Conservation (phyloP, 2,113 vertebrate genomes). For the Albula goreensis region DNA sequence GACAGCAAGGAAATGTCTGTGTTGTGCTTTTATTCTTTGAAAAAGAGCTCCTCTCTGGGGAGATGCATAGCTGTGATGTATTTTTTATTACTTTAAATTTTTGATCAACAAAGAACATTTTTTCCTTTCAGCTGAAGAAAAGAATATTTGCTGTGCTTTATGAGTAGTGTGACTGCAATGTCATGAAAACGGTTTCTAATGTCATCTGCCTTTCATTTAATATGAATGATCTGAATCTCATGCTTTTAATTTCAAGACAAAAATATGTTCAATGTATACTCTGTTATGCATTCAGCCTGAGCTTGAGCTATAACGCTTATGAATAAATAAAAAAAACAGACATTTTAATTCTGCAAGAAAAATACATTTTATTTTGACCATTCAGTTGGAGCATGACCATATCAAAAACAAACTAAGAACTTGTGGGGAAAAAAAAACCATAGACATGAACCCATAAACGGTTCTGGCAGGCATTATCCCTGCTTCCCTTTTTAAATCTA, state of each 20-base stretch:
- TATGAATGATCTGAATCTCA: conserved; percentile 14
- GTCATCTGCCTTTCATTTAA: not conserved
- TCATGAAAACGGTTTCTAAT: not conserved
- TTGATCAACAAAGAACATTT: too few species aligned
- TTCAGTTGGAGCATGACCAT: conserved; percentile 22
- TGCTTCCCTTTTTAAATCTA: not conserved
- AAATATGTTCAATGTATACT: too few species aligned
- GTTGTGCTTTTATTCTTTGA: not conserved
- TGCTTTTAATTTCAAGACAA: conserved; percentile 18
- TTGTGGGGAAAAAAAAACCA: conserved; percentile 12
- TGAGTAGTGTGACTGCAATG: not conserved
- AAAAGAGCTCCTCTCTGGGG: not conserved
- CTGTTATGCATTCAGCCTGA: not conserved
- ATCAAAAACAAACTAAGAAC: conserved; percentile 23
- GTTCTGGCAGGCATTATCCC: not conserved
- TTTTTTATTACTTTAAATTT: too few species aligned
- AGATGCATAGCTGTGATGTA: too few species aligned
- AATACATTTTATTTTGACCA: conserved; percentile 32
- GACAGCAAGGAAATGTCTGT: not conserved
- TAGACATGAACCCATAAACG: conserved; percentile 19
- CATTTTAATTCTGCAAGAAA: conserved; percentile 14
- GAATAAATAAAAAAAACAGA: not conserved
- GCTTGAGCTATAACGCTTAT: not conserved
- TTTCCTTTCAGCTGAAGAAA: too few species aligned
- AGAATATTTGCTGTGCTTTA: not conserved